phyloP scores from a whole-genome alignment of 2,888 invertebrate genomes.

The Pseudococcus jackbeardsleyi region DNA sequence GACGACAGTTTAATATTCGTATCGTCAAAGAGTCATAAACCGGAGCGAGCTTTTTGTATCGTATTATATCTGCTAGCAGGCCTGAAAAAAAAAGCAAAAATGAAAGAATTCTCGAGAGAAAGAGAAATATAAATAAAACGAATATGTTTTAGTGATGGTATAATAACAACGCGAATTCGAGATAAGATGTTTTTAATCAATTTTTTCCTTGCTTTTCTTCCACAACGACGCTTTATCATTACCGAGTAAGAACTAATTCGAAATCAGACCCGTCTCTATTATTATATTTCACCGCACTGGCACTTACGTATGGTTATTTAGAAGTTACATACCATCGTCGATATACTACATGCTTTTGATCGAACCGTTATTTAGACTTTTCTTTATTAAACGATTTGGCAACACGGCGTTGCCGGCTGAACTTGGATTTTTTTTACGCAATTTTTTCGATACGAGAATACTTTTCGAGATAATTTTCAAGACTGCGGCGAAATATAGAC shows the following conservation, averaged over 20 bases:
- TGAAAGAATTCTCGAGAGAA: neutral
- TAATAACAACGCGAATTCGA: slow-evolving; percentile 1
- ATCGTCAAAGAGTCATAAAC: slow-evolving; percentile 15
- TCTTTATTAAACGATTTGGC: neutral
- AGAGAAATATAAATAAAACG: neutral
- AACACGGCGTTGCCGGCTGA: neutral
- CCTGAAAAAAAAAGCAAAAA: neutral
- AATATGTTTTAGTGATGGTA: neutral
- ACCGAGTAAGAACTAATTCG: slow-evolving; percentile 1
- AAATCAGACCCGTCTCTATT: slow-evolving; percentile 1
- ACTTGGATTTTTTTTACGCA: slow-evolving; percentile 20
- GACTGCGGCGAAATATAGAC: neutral
- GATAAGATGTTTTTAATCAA: slow-evolving; percentile 41
- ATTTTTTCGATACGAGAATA: neutral
- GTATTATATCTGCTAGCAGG: slow-evolving; percentile 1
- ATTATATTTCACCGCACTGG: slow-evolving; percentile 3
- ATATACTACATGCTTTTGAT: neutral
- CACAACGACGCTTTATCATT: neutral
- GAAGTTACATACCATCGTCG: neutral
- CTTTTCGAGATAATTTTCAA: neutral
- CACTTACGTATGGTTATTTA: neutral
- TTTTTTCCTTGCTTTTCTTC: neutral
- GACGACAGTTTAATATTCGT: slow-evolving; percentile 32
- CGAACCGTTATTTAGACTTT: neutral
- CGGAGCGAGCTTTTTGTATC: neutral